These are phyloP conservation scores for Agrenia bidenticulata DNA, from an alignment of 2,888 invertebrate genomes.

Conservation along the genomic window DNA sequence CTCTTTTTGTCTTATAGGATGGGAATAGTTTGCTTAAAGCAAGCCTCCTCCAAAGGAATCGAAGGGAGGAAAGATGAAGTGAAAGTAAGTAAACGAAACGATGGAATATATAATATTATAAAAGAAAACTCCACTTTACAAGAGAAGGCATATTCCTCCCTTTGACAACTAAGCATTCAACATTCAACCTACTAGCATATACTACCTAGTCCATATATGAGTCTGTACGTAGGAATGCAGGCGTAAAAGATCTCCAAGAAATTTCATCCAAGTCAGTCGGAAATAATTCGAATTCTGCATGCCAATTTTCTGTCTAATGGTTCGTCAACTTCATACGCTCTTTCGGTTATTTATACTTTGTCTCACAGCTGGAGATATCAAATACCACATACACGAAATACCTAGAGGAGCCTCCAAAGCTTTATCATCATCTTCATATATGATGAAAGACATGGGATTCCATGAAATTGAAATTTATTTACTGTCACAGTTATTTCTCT, in stretches of 20 bases:
- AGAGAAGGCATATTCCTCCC: background rate
- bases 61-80: background rate
- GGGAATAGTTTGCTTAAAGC: background rate
- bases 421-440: too few species aligned
- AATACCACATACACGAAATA: too few species aligned
- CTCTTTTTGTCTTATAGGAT: conserved; percentile 9
- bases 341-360: conserved; percentile 14
- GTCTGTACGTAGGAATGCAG: background rate
- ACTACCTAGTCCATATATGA: too few species aligned
- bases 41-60: background rate
- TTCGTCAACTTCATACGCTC: conserved; percentile 30
- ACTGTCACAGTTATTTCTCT: too few species aligned
- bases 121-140: background rate
- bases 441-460: too few species aligned
- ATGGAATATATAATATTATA: conserved; percentile 9
- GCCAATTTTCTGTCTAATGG: conserved; percentile 37
- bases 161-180: background rate
- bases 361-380: conserved; percentile 3
- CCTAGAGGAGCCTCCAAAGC: too few species aligned
- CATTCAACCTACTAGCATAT: too few species aligned
- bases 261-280: conserved; percentile 8
- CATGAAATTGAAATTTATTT: too few species aligned
- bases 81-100: conserved; percentile 2
- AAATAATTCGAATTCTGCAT: conserved; percentile 21
- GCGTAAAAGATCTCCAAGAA: background rate